Conservation (phyloP, 2,797 vertebrate species). For the Catostomus latipinnis region DNA sequence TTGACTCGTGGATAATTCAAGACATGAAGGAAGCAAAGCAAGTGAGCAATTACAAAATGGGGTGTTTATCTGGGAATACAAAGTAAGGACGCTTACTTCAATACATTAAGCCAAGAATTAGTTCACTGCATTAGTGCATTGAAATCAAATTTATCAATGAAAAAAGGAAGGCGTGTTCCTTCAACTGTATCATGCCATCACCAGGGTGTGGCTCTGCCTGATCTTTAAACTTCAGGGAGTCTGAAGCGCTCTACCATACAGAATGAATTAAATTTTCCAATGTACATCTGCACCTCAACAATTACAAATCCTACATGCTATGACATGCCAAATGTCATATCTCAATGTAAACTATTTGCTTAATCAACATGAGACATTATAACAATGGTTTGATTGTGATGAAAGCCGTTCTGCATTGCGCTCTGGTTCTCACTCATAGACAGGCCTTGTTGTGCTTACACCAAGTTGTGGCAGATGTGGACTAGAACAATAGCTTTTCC, state of each 20-base stretch:
- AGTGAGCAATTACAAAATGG: neutral
- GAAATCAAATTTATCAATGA: conserved; percentile 24
- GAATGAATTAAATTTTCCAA: neutral
- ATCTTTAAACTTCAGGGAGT: neutral
- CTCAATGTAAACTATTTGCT: conserved; percentile 64
- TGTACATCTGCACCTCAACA: neutral
- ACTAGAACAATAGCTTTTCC: conserved; percentile 89
- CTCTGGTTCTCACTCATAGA: conserved; percentile 86
- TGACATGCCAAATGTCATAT: conserved; percentile 53
- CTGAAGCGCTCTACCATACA: neutral
- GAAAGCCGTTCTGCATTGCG: conserved; percentile 78
- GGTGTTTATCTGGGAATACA: neutral
- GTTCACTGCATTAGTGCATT: neutral
- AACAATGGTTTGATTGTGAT: conserved; percentile 83
- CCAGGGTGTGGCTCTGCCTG: neutral
- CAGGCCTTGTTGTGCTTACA: conserved; percentile 89
- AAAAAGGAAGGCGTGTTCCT: conserved; percentile 24
- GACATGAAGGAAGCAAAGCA: neutral
- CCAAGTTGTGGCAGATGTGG: conserved; percentile 84
- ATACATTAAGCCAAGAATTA: neutral
- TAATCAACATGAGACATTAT: conserved; percentile 62
- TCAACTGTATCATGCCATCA: neutral
- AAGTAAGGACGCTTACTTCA: neutral
- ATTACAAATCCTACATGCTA: neutral
- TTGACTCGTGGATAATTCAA: conserved; percentile 8